phyloP scores from a whole-genome alignment of 2,888 invertebrate genomes.

The Ptilodon capucinus region DNA sequence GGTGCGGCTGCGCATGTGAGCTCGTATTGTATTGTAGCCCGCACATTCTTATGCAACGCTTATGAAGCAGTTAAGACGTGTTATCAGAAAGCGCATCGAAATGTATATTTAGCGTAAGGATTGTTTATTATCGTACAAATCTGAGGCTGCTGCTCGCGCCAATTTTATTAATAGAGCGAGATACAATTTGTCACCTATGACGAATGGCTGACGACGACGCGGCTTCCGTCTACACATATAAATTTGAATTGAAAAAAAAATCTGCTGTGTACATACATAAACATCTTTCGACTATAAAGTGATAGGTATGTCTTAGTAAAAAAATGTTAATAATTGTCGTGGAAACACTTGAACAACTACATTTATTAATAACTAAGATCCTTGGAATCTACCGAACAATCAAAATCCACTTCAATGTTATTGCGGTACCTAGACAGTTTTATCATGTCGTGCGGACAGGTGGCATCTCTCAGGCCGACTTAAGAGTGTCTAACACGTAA shows the following conservation, averaged over 20 bases:
- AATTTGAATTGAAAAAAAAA: too few relatives aligned
- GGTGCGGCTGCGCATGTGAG: constrained; percentile 53
- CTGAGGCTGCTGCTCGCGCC: constrained; percentile 8
- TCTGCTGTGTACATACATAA: too few relatives aligned
- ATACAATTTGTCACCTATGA: not conserved
- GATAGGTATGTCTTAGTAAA: too few relatives aligned
- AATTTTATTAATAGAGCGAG: constrained; percentile 15
- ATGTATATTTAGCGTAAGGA: constrained; percentile 30
- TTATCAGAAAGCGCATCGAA: constrained; percentile 51
- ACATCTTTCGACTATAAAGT: too few relatives aligned
- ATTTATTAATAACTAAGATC: not conserved
- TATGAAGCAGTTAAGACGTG: constrained; percentile 52
- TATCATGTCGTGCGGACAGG: constrained; percentile 42
- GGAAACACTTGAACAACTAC: too few relatives aligned
- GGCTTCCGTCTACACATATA: not conserved
- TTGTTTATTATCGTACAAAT: constrained; percentile 20
- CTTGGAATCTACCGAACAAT: not conserved
- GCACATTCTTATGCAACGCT: constrained; percentile 66
- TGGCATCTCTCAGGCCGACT: constrained; percentile 48
- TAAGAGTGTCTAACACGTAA: constrained; percentile 40
- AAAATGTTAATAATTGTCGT: too few relatives aligned
- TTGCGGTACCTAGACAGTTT: constrained; percentile 9
- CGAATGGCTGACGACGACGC: not conserved
- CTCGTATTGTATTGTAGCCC: constrained; percentile 52
- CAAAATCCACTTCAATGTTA: not conserved